Percentiles rank a stretch among this genome's conserved stretches.
phyloP scores from a whole-genome alignment of 1,140 invertebrate genomes.

The Heliothis subflexa region DNA sequence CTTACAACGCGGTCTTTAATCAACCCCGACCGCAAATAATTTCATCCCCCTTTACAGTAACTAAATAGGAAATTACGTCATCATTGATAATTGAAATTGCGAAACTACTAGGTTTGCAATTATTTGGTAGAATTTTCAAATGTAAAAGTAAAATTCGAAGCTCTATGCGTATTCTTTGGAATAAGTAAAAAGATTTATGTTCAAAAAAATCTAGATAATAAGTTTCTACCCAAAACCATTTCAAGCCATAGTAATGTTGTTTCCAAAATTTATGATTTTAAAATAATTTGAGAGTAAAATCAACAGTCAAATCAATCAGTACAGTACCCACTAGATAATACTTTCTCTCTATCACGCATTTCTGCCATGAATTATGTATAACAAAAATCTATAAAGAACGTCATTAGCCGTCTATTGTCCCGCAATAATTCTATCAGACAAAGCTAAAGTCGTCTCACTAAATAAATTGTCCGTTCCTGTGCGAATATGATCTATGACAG shows the following conservation, averaged over 20 bases:
- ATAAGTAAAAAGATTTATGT: no score
- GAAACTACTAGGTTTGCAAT: no score
- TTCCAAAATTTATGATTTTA: no score
- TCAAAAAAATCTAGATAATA: no score
- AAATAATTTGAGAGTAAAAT: no score
- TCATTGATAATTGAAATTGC: conserved; percentile 4
- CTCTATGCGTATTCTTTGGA: no score
- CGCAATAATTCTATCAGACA: neutral
- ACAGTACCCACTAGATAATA: no score
- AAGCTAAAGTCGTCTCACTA: neutral
- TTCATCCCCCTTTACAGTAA: conserved; percentile 9
- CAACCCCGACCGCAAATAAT: conserved; percentile 5
- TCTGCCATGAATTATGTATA: no score
- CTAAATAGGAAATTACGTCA: neutral
- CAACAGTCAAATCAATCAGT: no score
- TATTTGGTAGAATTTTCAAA: neutral
- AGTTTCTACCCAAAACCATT: no score
- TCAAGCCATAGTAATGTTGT: no score
- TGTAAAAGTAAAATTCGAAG: neutral
- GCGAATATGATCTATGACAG: conserved; percentile 14
- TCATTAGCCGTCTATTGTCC: neutral
- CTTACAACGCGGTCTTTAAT: conserved; percentile 6
- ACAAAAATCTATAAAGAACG: neutral
- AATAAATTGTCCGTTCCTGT: neutral
- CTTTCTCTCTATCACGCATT: no score